These are phyloP conservation scores for Bufo gargarizans DNA, from an alignment of 2,113 vertebrate species.

Conservation along the genomic window DNA sequence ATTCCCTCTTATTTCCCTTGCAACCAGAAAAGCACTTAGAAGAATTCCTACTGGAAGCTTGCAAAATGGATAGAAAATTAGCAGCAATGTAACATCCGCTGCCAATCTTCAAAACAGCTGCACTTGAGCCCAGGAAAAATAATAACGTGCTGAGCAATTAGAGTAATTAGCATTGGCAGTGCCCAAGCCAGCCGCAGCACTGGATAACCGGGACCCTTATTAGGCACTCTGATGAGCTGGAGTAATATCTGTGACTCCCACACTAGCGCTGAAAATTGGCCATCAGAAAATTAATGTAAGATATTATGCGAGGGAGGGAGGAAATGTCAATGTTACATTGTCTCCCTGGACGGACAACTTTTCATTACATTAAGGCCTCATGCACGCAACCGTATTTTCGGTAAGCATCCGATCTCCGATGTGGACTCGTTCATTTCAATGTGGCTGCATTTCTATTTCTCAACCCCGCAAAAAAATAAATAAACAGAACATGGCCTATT, in stretches of 20 bases:
- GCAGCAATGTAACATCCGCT: slow-evolving; percentile 54
- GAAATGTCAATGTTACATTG: not conserved
- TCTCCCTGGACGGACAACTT: slow-evolving; percentile 5
- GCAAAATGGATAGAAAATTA: slow-evolving; percentile 58
- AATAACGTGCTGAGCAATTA: slow-evolving; percentile 56
- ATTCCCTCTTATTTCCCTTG: slow-evolving; percentile 58
- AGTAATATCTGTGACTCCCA: slow-evolving; percentile 40
- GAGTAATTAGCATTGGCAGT: slow-evolving; percentile 57
- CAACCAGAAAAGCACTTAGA: slow-evolving; percentile 59
- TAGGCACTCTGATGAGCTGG: slow-evolving; percentile 34
- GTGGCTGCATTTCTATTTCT: no score
- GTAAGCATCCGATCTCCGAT: no score
- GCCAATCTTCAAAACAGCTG: slow-evolving; percentile 58
- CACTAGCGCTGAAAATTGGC: slow-evolving; percentile 24
- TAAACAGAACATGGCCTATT: no score
- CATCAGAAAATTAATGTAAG: slow-evolving; percentile 26
- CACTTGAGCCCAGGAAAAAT: slow-evolving; percentile 57
- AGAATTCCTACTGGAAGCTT: slow-evolving; percentile 57
- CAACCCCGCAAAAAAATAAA: no score
- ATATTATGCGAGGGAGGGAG: slow-evolving; percentile 15
- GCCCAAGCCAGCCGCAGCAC: slow-evolving; percentile 33
- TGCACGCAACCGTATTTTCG: no score
- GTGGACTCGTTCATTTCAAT: no score
- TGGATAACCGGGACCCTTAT: slow-evolving; percentile 53
- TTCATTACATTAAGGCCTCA: slow-evolving; percentile 31